These are phyloP conservation scores for Xenopus petersii DNA, from an alignment of 2,797 vertebrate genomes.

Conservation along the genomic window DNA sequence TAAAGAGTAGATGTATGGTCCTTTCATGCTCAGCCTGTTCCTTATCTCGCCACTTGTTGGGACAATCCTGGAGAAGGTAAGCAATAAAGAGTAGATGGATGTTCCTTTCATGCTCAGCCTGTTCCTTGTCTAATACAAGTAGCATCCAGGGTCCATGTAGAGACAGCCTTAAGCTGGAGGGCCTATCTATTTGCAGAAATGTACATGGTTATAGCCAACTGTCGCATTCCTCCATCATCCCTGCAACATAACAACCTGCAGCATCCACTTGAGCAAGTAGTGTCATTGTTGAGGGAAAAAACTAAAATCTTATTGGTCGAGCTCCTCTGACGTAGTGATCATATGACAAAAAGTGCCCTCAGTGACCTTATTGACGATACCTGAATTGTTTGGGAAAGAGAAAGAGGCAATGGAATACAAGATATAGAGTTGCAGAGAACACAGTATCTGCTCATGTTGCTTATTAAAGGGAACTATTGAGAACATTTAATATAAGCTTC, in stretches of 20 bases:
- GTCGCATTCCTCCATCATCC: background rate
- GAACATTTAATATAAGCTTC: too few species aligned
- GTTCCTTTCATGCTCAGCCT: background rate
- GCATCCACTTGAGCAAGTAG: conserved; percentile 13
- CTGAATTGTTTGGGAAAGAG: conserved; percentile 2
- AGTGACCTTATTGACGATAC: conserved; percentile 43
- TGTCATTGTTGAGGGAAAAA: conserved; percentile 13
- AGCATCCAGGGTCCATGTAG: conserved; percentile 17
- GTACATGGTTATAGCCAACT: background rate
- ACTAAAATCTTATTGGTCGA: conserved; percentile 20
- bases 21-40: background rate
- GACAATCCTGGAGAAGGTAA: too few species aligned
- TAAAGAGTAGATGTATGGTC: too few species aligned
- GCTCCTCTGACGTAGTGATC: conserved; percentile 34
- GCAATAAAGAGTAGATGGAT: too few species aligned
- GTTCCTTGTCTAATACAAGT: background rate
- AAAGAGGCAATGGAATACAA: background rate
- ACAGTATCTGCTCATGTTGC: too few species aligned
- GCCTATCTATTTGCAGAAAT: background rate
- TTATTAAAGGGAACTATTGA: too few species aligned
- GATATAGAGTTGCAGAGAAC: too few species aligned
- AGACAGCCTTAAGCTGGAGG: conserved; percentile 12
- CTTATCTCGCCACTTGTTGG: background rate
- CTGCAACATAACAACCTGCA: conserved; percentile 6
- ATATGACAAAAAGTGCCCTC: conserved; percentile 44